Evolutionary conservation across 1,140 invertebrate species (phyloP), one percentile per base, ranked within the genome.

Genomic region (Drosophila pallidifrons): DNA sequence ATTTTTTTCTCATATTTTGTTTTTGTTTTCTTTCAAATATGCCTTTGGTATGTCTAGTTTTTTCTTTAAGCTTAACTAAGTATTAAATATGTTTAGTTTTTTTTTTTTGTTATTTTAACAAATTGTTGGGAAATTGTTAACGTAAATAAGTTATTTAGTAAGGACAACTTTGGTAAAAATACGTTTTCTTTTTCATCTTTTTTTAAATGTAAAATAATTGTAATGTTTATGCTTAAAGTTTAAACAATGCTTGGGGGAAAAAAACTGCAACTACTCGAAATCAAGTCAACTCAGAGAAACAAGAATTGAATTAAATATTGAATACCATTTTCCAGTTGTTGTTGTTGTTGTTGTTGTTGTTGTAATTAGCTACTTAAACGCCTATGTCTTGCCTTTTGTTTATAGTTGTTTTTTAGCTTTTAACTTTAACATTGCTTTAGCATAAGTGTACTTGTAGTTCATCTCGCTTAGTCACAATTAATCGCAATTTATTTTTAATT

Each of bases 101-200:
- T 74, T 71, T 61, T 72, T 70, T 65, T 66, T 66, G 43, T 46
- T 83, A 69, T 81, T 75, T 72, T 66, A 83, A 82, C 67, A 88
- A 79, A 88, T 75, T 52, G 76, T 77, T 59, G 68, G 61, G 68
- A 77, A 60, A 25, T 71, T 46, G 66, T 88, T 74, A 86, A 87
- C 71, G 41, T 80, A 77, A 83, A 59, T 81, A 88, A 52, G 76
- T 87, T 74, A 82, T 80, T 82, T 79, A 91, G 79, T 91, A 92
- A 91, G 91, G 91, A 91, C 91, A 91, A 91, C 91, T 91, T 91
- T 91, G 91, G 91, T 92, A 92, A 91, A 78, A 75, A 61, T 63
- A 69, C 38, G 51, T 57, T 38, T 75, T 71, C 10, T 10, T 51
- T 25, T 25, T 35, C 11, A 68, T 70, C 58, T 11, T 10, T 51